Evolutionary conservation across 2,113 vertebrate genomes (phyloP).

Genomic region (Tringa solitaria): DNA sequence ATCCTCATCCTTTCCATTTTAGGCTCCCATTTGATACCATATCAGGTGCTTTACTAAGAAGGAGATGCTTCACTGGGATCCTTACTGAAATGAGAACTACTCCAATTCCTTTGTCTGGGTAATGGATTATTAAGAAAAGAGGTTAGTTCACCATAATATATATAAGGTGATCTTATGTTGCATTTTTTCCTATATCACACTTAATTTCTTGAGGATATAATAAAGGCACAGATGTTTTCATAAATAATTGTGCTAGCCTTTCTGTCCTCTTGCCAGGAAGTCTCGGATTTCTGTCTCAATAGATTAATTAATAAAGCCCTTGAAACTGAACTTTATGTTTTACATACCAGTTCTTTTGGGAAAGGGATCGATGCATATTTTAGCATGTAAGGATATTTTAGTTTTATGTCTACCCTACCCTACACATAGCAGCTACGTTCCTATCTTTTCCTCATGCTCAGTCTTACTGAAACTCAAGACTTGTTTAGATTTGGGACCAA

Average conservation of each 20-base stretch:
- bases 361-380: neutral
- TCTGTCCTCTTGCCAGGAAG: neutral
- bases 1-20: neutral
- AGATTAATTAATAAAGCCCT: neutral
- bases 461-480: neutral
- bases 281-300: neutral
- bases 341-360: neutral
- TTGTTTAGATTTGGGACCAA: neutral
- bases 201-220: neutral
- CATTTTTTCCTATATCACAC: neutral
- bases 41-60: neutral
- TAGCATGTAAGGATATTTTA: neutral
- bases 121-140: neutral
- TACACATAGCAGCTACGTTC: neutral
- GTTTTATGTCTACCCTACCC: neutral
- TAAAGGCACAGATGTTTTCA: neutral
- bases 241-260: neutral
- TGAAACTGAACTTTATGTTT: neutral
- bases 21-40: neutral
- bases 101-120: neutral
- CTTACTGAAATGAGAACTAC: neutral
- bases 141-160: neutral
- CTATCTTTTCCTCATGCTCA: neutral
- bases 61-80: neutral
- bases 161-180: neutral